Base-by-base conservation (phyloP, 2,888 invertebrate genomes). In the Chymomyza caudatula region DNA sequence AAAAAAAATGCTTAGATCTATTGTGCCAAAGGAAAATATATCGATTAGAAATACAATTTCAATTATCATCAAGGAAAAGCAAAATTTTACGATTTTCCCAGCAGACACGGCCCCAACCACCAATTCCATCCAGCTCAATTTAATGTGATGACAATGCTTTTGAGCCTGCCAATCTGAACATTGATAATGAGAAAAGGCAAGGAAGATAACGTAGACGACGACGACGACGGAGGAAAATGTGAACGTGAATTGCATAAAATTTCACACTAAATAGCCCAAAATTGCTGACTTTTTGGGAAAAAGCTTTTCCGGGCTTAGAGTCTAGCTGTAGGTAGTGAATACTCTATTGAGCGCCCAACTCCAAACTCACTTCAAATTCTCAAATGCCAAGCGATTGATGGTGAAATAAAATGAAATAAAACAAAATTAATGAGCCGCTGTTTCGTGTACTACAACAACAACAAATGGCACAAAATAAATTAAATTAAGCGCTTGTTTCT, bases 231-330 rank as follows among this genome's bases (percentile, higher is more conserved):
- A 64, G 67, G 37, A 69, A 74, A 71, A 67, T 54, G 69, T 57
- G 67, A 73, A 82, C 81, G 84, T 84, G 82, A 82, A 82, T 78
- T 81, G 82, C 81, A 84, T 84, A 84, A 74, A 81, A 73, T 74
- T 57, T 68, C 37, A 66, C 66, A 73, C 74, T 80, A 77, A 82
- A 83, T 73, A 69, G 74, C 59, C 60, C 74, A 78, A 73, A 76
- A 71, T 62, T 78, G 78, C 70, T 73, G 81, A 78, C 71, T 69
- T 67, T 68, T 63, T 54, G 63, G 66, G 20, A 29, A 60, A 15
- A 44, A 57, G 43, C 51, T 59, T 49, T 49, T 47, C 58, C 55
- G 55, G 55, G 11, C 54, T 54, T 23, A 54, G 6, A 23, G 23
- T 20, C 25, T 49, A 20, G 19, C 1, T 49, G n/a, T n/a, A n/a